Base-by-base conservation (phyloP, 2,113 vertebrate species). In the Salvelinus fontinalis region DNA sequence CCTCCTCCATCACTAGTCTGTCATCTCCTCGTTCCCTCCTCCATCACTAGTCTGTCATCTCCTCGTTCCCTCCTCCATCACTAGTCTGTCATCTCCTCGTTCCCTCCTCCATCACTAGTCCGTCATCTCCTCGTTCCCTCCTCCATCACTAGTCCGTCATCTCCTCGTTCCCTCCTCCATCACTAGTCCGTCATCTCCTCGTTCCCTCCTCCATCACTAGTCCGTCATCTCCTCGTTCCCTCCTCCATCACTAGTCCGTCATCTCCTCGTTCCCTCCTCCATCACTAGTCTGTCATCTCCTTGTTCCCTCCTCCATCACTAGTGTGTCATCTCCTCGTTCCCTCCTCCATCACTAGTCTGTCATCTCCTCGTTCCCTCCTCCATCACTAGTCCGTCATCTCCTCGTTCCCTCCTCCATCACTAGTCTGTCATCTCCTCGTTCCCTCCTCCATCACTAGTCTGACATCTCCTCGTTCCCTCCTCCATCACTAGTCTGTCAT, bases 281-380 rank as follows among this genome's bases (percentile, higher is more conserved):
- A 9, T 39, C 34, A 9, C 34, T 39, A 31, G 24, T 24, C 24
- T 24, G 24, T 82, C 86, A 83, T 87, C 24, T 83, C 66, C 65
- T 75, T 87, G 84, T 86, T 90, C 87, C 39, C 67, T 27, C 92
- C 77, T 39, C 7, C 34, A 9, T 39, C 34, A 9, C 34, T 39
- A 31, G 24, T 24, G 1, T 1, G 24, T 82, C 86, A 83, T 87
- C 24, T 83, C 66, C 65, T 75, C 87, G 84, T 86, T 90, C 87
- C 8, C 67, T 27, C 92, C 77, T 39, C 7, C 34, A 9, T 39
- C 34, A 9, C 34, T 39, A 31, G 24, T 24, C 24, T 24, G 24
- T 82, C 86, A 83, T 87, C 20, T 83, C 66, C 65, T 75, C 87
- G 84, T 86, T 90, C 87, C 39, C 67, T 27, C 92, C 77, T 39